Base-by-base conservation (phyloP, 2,797 vertebrate species). In the Tragelaphus oryx region DNA sequence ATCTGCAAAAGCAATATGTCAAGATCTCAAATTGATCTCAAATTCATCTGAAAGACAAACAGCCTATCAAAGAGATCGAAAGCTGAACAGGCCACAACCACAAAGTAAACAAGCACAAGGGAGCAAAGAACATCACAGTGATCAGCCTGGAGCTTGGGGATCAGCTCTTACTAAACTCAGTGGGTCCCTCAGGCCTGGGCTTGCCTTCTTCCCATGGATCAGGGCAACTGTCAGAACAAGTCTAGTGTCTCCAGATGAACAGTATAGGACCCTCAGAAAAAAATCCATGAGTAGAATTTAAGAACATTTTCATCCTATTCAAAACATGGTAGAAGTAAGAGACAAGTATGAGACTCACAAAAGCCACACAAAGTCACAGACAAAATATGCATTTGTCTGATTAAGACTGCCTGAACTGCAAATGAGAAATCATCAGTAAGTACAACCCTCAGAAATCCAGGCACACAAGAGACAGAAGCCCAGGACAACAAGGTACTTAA, bases 1-100 rank as follows among this genome's bases (percentile, higher is more conserved):
- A 81, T 60, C n/a, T 46, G 50, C 22, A 87, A 85, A 92, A 52
- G 59, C 68, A 84, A 79, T 87, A 82, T 50, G 54, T 85, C 57
- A 90, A 76, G 74, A 68, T 22, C 33, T 37, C 33, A 14, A 79
- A 93, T 20, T 65, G n/a, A 65, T 62, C 48, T 37, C 44, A 93
- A 87, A 54, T 48, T 85, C 62, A 84, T 74, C 41, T 95, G 71
- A 95, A 94, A 97, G 65, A 94, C 60, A 92, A 91, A 91, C 37
- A 93, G 68, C 13, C 17, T 89, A 84, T 83, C 54, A 91, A 91
- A 22, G 41, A 86, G 30, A 92, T 26, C 8, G 20, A 76, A 86
- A 79, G 54, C 2, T 60, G 41, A 95, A 68, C 62, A 86, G 37
- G 22, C 33, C n/a, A 10, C 48, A 89, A 26, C 24, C 26, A 95